Base-by-base conservation (phyloP, 2,113 vertebrate genomes). In the Maylandia zebra region DNA sequence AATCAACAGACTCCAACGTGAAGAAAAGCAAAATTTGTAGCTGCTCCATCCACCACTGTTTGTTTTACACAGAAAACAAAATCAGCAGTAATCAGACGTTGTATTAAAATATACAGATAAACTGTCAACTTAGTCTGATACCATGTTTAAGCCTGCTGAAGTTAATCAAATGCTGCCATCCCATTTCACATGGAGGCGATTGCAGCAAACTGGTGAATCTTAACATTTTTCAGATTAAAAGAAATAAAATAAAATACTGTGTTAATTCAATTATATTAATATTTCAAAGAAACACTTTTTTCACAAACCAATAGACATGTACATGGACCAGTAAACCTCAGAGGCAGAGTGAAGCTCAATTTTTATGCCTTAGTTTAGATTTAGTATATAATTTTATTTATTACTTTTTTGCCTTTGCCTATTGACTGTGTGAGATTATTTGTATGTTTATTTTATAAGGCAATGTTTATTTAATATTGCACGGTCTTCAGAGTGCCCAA, bases 1-100 rank as follows among this genome's bases (percentile, higher is more conserved):
- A 0, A 64, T 64, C 17, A 64, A 36, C 17, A 36, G 4, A 0
- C 59, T 36, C 32, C 61, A 66, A 12, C 4, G 32, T 36, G 32
- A 36, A 66, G 61, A 66, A 66, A 66, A 3, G 32, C 32, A 5
- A n/a, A 66, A 5, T 66, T 66, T 38, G 61, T 38, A 66, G 61
- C 61, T 66, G 61, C 61, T 66, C 17, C 61, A 12, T 38, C 17
- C 32, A 66, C 61, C 32, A n/a, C 32, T 38, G 32, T 66, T 66
- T 66, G 61, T 66, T 66, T 38, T 66, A 0, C 32, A 0, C 10
- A 5, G 4, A 66, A 36, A 66, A 64, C 14, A 66, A 66, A 38
- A 66, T 8, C 3, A 38, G 10, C 32, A 66, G 61, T 0, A n/a
- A 66, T 0, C 17, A n/a, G 61, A 36, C 0, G 0, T 66, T 36